Base-by-base conservation (phyloP, 2,888 invertebrate species). In the Argyresthia goedartella region DNA sequence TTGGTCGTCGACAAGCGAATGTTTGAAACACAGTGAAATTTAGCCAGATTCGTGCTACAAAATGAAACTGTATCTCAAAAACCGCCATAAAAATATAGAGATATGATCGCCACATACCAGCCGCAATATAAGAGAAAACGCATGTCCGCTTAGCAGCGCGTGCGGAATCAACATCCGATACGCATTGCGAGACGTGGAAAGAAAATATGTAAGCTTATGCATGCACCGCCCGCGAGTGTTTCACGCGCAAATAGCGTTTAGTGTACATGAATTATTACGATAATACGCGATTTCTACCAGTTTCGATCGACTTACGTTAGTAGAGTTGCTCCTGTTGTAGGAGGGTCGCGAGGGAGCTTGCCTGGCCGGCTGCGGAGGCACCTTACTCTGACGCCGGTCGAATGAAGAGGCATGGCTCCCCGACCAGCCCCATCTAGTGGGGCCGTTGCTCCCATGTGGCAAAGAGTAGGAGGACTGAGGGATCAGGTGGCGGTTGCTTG, bases 391-490 rank as follows among this genome's bases (percentile, higher is more conserved):
- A 56, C 87, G 76, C 53, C 87, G 71, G 59, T 87, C 87, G 64
- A 87, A 80, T 55, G 89, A 81, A 55, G 88, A 81, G 55, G 87
- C 77, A 67, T 89, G 73, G 64, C 64, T 88, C 61, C 89, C 89
- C 25, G 84, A 73, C 81, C 87, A 86, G 60, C 89, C 85, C 89
- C 89, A 77, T 56, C 88, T 75, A 63, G 87, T 78, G 59, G 88
- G 81, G 60, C 88, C 79, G 70, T 88, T 85, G 71, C 86, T 79
- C 61, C 88, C 81, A 69, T 89, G 88, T 11, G 86, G 88, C 61
- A 88, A 67, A 57, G 88, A 88, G 67, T 88, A 87, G 54, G 82
- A 85, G n/a, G 82, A 81, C 63, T 85, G 85, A 33, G 86, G 86
- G 56, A 82, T 67, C 56, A 87, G 63, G 59, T 81, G 79, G 55